Evolutionary conservation across 2,888 invertebrate species (phyloP).

Genomic region (Tribolium freemani): DNA sequence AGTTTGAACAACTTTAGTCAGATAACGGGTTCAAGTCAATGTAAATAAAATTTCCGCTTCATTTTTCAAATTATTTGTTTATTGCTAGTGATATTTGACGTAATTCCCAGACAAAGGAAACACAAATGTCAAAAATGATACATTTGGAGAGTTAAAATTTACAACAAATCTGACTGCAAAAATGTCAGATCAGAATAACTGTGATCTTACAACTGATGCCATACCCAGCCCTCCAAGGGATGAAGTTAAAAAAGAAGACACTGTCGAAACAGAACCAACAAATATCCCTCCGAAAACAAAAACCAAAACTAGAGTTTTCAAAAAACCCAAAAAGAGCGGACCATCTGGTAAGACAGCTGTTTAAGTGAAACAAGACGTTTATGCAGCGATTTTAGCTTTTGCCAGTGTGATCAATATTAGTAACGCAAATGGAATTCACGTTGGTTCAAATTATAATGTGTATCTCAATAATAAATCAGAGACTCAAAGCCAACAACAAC

Average conservation of each 20-base stretch:
- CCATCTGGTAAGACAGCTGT: constrained; percentile 32
- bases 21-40: too few species aligned
- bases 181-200: constrained; percentile 7
- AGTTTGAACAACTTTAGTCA: too few species aligned
- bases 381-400: constrained; percentile 19
- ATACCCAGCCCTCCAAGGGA: constrained; percentile 45
- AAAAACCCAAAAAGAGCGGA: constrained; percentile 37
- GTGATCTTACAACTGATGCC: constrained; percentile 47
- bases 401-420: constrained; percentile 45
- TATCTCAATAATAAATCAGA: constrained; percentile 24
- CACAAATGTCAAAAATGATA: background rate
- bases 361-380: background rate
- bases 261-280: constrained; percentile 4
- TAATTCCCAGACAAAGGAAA: background rate
- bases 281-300: constrained; percentile 21
- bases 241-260: constrained; percentile 22
- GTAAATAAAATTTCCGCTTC: too few species aligned
- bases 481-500: constrained; percentile 27
- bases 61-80: too few species aligned
- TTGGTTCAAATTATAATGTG: constrained; percentile 44
- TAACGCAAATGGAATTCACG: constrained; percentile 40
- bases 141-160: too few species aligned
- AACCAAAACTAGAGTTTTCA: constrained; percentile 25
- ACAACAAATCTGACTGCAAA: background rate
- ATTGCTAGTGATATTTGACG: background rate